These are phyloP conservation scores for Eupithecia pulchellata DNA, from an alignment of 2,888 invertebrate species.

Conservation along the genomic window DNA sequence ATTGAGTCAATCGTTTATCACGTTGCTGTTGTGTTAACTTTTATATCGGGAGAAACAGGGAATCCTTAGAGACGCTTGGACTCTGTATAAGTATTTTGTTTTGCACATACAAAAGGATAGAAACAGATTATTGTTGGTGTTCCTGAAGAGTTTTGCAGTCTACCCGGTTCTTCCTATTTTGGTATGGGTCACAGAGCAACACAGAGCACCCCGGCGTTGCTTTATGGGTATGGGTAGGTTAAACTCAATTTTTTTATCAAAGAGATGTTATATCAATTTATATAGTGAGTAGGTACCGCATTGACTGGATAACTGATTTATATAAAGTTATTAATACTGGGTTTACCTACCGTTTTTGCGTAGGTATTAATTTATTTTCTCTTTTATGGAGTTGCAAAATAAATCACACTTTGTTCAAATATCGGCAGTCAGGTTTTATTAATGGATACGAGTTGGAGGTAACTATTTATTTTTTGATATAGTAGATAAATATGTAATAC, in stretches of 20 bases:
- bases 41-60: constrained; percentile 58
- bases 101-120: too few species aligned
- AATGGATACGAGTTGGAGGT: neutral
- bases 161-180: neutral
- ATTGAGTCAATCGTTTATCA: constrained; percentile 85
- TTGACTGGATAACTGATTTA: neutral
- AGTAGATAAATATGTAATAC: neutral
- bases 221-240: too few species aligned
- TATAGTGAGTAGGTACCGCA: neutral
- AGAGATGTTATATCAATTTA: neutral
- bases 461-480: neutral
- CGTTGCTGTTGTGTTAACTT: constrained; percentile 82
- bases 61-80: constrained; percentile 53
- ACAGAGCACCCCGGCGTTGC: too few species aligned
- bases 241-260: neutral
- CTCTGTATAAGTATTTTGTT: neutral
- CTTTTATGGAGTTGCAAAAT: neutral
- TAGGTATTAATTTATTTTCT: neutral
- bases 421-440: constrained; percentile 4
- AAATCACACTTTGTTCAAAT: constrained; percentile 4
- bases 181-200: neutral
- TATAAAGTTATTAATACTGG: neutral
- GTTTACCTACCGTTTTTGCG: neutral
- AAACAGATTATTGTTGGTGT: too few species aligned
- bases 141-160: neutral